Conservation (phyloP, 2,113 vertebrate species). For the Promerops cafer region DNA sequence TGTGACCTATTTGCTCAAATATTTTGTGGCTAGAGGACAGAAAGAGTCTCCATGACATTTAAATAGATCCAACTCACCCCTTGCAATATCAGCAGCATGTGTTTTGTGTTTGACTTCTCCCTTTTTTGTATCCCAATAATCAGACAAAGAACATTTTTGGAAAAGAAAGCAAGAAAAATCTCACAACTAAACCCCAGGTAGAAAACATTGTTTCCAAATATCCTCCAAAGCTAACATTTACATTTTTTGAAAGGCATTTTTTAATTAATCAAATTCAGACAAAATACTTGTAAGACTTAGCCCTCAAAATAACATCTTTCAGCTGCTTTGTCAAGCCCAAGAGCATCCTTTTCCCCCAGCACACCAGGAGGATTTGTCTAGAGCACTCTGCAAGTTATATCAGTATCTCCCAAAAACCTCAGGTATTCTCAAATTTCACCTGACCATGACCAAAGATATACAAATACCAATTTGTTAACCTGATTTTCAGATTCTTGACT, state of each 20-base stretch:
- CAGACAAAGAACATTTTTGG: too few species aligned
- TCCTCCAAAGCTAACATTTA: background rate
- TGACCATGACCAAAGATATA: background rate
- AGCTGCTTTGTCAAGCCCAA: background rate
- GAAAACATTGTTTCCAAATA: background rate
- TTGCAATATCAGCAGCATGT: background rate
- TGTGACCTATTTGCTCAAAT: background rate
- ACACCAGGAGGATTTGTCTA: background rate
- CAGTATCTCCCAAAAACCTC: background rate
- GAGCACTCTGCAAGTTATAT: background rate
- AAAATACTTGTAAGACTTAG: background rate
- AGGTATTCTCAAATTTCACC: background rate
- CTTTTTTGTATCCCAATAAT: background rate
- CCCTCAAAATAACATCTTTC: background rate
- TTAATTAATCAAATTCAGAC: background rate
- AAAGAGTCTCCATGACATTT: background rate
- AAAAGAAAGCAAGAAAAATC: background rate
- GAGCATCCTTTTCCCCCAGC: background rate
- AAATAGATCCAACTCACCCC: background rate
- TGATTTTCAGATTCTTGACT: background rate
- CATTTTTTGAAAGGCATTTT: background rate
- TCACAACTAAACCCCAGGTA: background rate
- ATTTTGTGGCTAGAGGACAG: background rate
- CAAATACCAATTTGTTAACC: accelerated
- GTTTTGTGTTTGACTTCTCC: background rate